A percentile compares a stretch with the other conserved stretches of the same genome.
Evolutionary conservation across 2,888 invertebrate species (phyloP).

Genomic region (Ormyrus nitidulus): DNA sequence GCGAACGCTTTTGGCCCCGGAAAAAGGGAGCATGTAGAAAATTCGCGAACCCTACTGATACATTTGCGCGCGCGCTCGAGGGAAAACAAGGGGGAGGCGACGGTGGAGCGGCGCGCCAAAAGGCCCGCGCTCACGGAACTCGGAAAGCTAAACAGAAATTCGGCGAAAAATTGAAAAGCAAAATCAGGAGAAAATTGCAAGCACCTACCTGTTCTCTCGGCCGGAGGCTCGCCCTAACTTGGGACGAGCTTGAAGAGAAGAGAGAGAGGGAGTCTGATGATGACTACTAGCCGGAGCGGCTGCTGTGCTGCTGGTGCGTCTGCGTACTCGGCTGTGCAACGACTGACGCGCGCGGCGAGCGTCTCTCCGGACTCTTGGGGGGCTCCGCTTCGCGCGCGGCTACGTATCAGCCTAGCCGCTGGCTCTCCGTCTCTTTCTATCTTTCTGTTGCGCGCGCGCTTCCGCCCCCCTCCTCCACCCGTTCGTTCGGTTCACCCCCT

Average conservation of each 20-base stretch:
- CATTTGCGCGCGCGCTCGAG: slow-evolving; percentile 5
- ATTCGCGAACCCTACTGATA: not conserved
- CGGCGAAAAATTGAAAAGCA: too few relatives aligned
- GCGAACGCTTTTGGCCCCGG: too few relatives aligned
- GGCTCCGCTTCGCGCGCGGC: slow-evolving; percentile 11
- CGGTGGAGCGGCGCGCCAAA: slow-evolving; percentile 10
- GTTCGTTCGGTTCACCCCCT: not conserved
- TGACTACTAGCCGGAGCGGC: slow-evolving; percentile 1
- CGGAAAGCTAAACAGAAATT: not conserved
- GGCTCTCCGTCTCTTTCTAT: too few relatives aligned
- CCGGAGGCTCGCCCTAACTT: slow-evolving; percentile 13
- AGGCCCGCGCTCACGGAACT: not conserved
- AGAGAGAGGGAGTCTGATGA: not conserved
- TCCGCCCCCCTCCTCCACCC: not conserved
- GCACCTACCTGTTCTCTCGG: too few relatives aligned
- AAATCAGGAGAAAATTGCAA: not conserved
- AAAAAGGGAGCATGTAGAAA: not conserved
- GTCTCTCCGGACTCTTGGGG: slow-evolving; percentile 29
- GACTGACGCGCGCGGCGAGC: slow-evolving; percentile 46
- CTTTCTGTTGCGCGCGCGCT: not conserved
- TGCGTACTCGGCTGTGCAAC: slow-evolving; percentile 44
- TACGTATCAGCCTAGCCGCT: not conserved
- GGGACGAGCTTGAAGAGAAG: slow-evolving; percentile 21
- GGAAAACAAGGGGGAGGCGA: not conserved
- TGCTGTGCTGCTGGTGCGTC: slow-evolving; percentile 39